Percentiles rank a stretch among this genome's conserved stretches.
phyloP scores from a whole-genome alignment of 1,140 invertebrate genomes.

The Melipona quadrifasciata region DNA sequence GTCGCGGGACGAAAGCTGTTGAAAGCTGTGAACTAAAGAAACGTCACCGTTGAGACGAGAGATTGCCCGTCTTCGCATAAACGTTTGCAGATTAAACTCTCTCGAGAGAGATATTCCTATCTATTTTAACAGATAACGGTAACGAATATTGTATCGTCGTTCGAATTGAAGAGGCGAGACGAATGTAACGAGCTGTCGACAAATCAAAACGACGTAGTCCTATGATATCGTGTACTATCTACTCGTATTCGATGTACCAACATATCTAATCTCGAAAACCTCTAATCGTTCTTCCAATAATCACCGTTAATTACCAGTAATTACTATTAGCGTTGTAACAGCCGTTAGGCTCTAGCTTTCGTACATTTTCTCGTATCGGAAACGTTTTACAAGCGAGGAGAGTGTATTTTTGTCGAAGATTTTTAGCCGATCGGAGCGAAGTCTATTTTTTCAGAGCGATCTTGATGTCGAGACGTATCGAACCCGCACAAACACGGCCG shows the following conservation, averaged over 20 bases:
- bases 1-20: not conserved
- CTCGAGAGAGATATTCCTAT: not conserved
- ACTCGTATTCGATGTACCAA: slow-evolving; percentile 36
- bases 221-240: slow-evolving; percentile 19
- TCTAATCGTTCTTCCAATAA: slow-evolving; percentile 37
- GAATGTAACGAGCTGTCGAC: not conserved
- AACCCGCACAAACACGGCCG: not conserved
- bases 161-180: slow-evolving; percentile 2
- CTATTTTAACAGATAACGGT: not conserved
- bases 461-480: slow-evolving; percentile 17
- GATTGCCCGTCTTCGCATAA: not conserved
- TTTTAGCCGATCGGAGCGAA: not conserved
- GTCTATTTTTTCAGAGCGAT: slow-evolving; percentile 26
- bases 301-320: not conserved
- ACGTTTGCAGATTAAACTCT: not conserved
- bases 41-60: not conserved
- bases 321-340: not conserved
- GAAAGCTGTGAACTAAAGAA: not conserved
- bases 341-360: not conserved
- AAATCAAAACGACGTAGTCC: slow-evolving; percentile 49
- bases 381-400: slow-evolving; percentile 1
- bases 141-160: not conserved
- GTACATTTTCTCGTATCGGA: slow-evolving; percentile 15
- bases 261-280: slow-evolving; percentile 45
- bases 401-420: slow-evolving; percentile 27